Conservation (phyloP, 2,113 vertebrate species). For the Muntiacus muntjak region DNA sequence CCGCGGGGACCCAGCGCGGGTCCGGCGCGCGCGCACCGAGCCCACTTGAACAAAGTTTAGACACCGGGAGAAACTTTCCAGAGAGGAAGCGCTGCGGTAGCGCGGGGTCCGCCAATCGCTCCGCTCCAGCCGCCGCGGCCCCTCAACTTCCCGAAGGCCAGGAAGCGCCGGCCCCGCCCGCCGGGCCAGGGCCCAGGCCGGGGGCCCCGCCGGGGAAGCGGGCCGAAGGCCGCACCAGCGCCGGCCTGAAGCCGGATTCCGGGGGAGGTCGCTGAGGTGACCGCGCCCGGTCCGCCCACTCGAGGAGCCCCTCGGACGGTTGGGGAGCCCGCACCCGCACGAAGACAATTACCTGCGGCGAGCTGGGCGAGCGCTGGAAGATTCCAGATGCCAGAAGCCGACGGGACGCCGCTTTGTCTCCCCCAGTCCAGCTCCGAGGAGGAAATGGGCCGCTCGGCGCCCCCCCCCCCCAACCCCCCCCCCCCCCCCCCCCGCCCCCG, state of each 20-base stretch:
- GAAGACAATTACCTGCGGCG: constrained; percentile 67
- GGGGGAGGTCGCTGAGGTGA: neutral
- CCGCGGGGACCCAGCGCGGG: neutral
- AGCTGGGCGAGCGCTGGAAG: neutral
- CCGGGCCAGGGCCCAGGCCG: neutral
- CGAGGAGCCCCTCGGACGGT: neutral
- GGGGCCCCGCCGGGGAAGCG: neutral
- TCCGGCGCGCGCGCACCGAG: neutral
- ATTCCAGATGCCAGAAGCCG: neutral
- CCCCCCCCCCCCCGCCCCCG: constrained; percentile 58
- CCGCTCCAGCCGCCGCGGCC: neutral
- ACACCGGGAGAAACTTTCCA: constrained; percentile 54
- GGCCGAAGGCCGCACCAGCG: neutral
- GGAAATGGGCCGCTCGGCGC: constrained; percentile 68
- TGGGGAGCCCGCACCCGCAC: neutral
- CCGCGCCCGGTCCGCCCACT: neutral
- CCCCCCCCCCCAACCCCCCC: constrained; percentile 60
- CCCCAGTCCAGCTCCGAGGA: constrained; percentile 28
- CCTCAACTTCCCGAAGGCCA: neutral
- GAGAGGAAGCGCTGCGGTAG: neutral
- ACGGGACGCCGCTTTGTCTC: constrained; percentile 68
- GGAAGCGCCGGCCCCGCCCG: neutral
- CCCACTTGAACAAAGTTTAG: constrained; percentile 39
- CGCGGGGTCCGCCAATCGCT: neutral
- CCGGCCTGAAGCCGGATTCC: neutral